Base-by-base conservation (phyloP, 1,140 invertebrate genomes). In the Panonychus citri region DNA sequence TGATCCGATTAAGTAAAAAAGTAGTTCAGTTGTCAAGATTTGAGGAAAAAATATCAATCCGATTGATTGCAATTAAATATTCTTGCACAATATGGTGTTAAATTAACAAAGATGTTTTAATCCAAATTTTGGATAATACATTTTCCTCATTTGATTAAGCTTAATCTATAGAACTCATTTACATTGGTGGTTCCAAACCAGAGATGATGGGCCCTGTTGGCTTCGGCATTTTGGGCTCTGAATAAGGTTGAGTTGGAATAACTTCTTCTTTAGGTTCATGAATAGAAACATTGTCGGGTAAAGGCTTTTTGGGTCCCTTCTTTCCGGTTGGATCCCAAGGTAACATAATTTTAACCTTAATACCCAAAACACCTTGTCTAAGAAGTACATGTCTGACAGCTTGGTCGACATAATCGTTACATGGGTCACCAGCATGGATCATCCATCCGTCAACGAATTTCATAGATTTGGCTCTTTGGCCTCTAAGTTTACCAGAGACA, bases 311-410 rank as follows among this genome's bases (percentile, higher is more conserved):
- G 30, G 94, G 94, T 59, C 94, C 94, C 64, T 80, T 87, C 75
- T 97, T 96, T 67, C 94, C 94, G 70, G 81, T 83, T 51, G 87
- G 80, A 75, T 99, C 95, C 77, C 86, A 91, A 34, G 90, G 89
- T 69, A 98, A 80, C 95, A 99, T 99, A 69, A 99, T 97, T 74
- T 98, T 98, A 0, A 99, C 93, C 76, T 97, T 96, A 66, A 99
- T 83, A 54, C 81, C 81, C 59, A 83, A 66, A 24, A 83, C 79
- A 67, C 80, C 93, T 77, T 98, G 93, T 72, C 93, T 77, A 19
- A 99, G 78, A 60, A 97, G 76, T 24, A 99, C 94, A 70, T 98
- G 94, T 64, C 95, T 76, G 37, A 95, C 95, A 56, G 95, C 95
- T 27, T 83, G 86, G 67, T 97, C 90, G 19, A 99, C 91, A 66